Conservation (phyloP, 2,888 invertebrate species). For the Griposia aprilina region DNA sequence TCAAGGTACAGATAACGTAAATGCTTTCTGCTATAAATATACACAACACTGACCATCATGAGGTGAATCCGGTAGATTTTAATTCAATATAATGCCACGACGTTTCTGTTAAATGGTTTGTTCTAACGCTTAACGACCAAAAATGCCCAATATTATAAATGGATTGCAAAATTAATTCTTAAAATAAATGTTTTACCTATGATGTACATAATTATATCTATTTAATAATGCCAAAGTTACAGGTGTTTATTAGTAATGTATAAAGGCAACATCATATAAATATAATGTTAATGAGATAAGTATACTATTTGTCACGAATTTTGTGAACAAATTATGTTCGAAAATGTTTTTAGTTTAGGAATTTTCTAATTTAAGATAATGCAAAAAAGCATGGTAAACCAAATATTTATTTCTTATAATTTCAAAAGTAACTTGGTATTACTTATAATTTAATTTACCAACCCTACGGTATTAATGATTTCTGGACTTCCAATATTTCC, state of each 20-base stretch:
- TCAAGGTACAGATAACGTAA: slow-evolving; percentile 80
- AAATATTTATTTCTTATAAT: slow-evolving; percentile 29
- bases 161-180: slow-evolving; percentile 75
- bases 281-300: slow-evolving; percentile 63
- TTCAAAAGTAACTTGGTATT: slow-evolving; percentile 33
- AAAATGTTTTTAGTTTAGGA: slow-evolving; percentile 54
- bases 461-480: slow-evolving; percentile 46
- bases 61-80: slow-evolving; percentile 81
- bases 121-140: slow-evolving; percentile 72
- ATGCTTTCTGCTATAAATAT: slow-evolving; percentile 84
- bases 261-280: slow-evolving; percentile 73
- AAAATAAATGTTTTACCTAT: slow-evolving; percentile 75
- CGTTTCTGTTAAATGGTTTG: slow-evolving; percentile 73
- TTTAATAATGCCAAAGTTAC: slow-evolving; percentile 80
- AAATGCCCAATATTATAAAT: slow-evolving; percentile 78
- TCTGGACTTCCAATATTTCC: slow-evolving; percentile 46
- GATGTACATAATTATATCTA: slow-evolving; percentile 73
- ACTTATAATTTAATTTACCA: slow-evolving; percentile 44
- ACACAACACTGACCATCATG: slow-evolving; percentile 86
- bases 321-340: slow-evolving; percentile 44
- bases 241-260: slow-evolving; percentile 67
- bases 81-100: slow-evolving; percentile 83
- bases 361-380: slow-evolving; percentile 39
- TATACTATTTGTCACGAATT: slow-evolving; percentile 35
- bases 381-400: slow-evolving; percentile 49